phyloP scores from a whole-genome alignment of 1,140 invertebrate species.

The Drosophila grimshawi region DNA sequence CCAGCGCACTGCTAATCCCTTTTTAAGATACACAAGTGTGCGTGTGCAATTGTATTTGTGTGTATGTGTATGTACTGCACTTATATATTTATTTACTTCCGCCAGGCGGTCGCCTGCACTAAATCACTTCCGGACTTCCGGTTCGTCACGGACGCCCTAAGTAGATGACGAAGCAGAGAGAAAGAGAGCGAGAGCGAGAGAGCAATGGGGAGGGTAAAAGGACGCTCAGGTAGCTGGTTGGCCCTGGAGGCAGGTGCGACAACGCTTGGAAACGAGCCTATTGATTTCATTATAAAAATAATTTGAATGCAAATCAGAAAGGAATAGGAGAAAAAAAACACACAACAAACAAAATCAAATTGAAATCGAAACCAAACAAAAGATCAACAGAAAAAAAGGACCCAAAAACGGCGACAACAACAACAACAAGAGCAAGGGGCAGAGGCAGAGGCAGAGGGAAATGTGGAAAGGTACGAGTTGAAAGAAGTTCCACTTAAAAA shows the following conservation, averaged over 20 bases:
- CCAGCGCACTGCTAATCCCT: constrained; percentile 60
- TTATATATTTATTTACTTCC: constrained; percentile 73
- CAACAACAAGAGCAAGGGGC: constrained; percentile 2
- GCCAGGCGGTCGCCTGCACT: constrained; percentile 65
- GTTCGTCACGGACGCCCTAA: constrained; percentile 53
- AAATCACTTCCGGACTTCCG: constrained; percentile 83
- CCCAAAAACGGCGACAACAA: constrained; percentile 34
- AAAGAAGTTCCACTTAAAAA: constrained; percentile 80
- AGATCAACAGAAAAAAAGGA: constrained; percentile 49
- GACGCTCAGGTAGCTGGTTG: constrained; percentile 49
- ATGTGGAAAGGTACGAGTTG: constrained; percentile 54
- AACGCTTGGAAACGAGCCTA: constrained; percentile 41
- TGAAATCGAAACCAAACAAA: constrained; percentile 81
- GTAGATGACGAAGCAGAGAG: constrained; percentile 10
- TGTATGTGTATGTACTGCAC: constrained; percentile 38
- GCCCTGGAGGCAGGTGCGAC: constrained; percentile 60
- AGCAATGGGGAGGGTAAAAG: constrained; percentile 25
- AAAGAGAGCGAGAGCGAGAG: not conserved
- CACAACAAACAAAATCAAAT: constrained; percentile 49
- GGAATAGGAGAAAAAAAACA: constrained; percentile 25
- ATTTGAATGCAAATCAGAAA: constrained; percentile 79
- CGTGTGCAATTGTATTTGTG: not conserved
- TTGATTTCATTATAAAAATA: constrained; percentile 68
- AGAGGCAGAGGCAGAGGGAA: constrained; percentile 1
- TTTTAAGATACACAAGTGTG: constrained; percentile 31